These are phyloP conservation scores for Psittacula echo DNA, from an alignment of 2,797 vertebrate species.

Conservation along the genomic window DNA sequence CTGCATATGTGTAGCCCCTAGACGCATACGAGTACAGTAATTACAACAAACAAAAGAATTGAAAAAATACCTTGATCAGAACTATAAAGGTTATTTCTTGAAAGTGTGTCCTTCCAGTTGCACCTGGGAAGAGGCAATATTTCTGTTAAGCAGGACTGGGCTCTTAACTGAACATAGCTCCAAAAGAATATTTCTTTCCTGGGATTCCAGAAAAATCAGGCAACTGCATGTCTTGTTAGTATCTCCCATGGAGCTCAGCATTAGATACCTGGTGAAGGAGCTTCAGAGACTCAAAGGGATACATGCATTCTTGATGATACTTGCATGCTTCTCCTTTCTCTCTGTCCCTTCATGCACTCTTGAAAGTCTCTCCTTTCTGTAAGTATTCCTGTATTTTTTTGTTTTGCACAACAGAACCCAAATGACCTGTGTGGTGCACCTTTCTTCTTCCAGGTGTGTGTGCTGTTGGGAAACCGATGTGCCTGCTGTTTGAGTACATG, in stretches of 20 bases:
- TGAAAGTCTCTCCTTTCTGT: neutral
- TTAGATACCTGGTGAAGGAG: neutral
- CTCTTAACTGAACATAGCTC: neutral
- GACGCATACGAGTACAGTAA: neutral
- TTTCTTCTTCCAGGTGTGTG: constrained; percentile 87
- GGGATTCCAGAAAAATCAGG: neutral
- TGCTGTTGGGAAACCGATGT: constrained; percentile 98
- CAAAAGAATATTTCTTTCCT: neutral
- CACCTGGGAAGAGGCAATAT: neutral
- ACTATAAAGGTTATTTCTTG: neutral
- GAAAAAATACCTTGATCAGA: neutral
- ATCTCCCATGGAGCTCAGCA: neutral
- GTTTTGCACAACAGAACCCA: neutral
- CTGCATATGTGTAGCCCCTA: neutral
- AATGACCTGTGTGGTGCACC: neutral
- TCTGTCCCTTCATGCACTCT: neutral
- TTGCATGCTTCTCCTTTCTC: neutral
- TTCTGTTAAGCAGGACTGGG: neutral
- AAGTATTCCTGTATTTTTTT: neutral
- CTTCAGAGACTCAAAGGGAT: neutral
- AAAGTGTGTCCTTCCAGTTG: neutral
- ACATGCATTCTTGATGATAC: neutral
- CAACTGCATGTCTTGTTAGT: neutral
- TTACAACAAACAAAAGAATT: neutral
- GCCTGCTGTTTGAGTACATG: constrained; percentile 98